phyloP scores from a whole-genome alignment of 2,113 vertebrate species.

The Piliocolobus tephrosceles region DNA sequence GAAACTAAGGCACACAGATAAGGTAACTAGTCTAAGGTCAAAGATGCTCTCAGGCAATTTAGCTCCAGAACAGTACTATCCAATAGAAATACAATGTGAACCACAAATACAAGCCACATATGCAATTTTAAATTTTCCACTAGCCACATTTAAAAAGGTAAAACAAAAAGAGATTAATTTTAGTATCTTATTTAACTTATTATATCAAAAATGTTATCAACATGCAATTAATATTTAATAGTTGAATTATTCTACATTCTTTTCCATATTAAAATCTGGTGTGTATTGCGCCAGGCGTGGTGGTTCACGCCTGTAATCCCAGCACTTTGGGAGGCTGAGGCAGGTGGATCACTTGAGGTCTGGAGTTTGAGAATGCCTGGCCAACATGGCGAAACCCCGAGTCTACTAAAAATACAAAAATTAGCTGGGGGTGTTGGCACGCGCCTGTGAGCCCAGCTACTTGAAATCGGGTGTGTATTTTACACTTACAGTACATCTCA shows the following conservation, averaged over 20 bases:
- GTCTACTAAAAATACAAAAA: not conserved
- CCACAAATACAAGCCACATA: not conserved
- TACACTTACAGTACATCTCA: not conserved
- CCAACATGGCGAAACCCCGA: not conserved
- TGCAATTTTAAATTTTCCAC: not conserved
- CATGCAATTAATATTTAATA: not conserved
- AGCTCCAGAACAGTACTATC: not conserved
- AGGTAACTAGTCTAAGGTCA: not conserved
- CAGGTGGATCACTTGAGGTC: not conserved
- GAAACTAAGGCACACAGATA: not conserved
- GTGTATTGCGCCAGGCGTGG: not conserved
- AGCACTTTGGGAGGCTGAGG: not conserved
- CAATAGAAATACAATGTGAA: not conserved
- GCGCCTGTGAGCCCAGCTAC: not conserved
- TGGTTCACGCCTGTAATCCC: not conserved
- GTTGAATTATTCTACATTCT: not conserved
- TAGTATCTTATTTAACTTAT: not conserved
- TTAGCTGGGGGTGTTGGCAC: not conserved
- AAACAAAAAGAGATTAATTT: not conserved
- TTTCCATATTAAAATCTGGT: not conserved
- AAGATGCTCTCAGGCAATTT: not conserved
- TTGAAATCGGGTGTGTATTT: too few relatives aligned
- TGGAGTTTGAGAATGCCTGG: not conserved
- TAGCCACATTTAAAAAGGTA: not conserved
- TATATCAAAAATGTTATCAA: not conserved